Conservation (phyloP, 2,113 vertebrate genomes). For the Varanus komodoensis region DNA sequence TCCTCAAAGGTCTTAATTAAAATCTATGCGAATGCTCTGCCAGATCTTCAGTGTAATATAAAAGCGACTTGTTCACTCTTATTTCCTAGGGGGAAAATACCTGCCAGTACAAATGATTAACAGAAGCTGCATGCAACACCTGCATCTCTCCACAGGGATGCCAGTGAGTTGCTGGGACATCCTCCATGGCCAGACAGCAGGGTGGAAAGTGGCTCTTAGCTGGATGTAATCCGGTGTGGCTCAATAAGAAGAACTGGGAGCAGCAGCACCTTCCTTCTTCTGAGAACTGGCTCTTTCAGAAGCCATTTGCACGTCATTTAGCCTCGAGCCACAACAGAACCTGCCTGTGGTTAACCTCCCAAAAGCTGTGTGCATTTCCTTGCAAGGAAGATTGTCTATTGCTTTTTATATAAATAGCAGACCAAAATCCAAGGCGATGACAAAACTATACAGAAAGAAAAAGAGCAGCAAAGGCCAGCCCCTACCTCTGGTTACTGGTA, state of each 20-base stretch:
- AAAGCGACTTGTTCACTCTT: neutral
- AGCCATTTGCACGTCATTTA: conserved; percentile 64
- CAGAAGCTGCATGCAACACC: neutral
- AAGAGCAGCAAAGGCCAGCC: conserved; percentile 66
- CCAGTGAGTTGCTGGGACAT: neutral
- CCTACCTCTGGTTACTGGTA: conserved; percentile 55
- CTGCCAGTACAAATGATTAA: neutral
- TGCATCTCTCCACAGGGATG: neutral
- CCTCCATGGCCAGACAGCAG: neutral
- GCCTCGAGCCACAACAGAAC: conserved; percentile 52
- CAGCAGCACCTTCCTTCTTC: neutral
- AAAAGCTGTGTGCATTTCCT: conserved; percentile 53
- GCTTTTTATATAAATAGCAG: conserved; percentile 60
- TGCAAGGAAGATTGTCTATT: conserved; percentile 57
- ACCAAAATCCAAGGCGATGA: conserved; percentile 38
- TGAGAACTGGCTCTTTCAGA: conserved; percentile 27
- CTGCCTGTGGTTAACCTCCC: conserved; percentile 59
- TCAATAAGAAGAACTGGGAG: neutral
- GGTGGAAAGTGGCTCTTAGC: neutral
- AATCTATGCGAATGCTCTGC: neutral
- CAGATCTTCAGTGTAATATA: neutral
- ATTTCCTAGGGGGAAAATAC: neutral
- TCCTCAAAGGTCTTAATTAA: neutral
- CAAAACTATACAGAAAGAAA: conserved; percentile 57
- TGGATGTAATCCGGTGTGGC: neutral